Conservation (phyloP, 2,113 vertebrate genomes). For the Pitta sordida region DNA sequence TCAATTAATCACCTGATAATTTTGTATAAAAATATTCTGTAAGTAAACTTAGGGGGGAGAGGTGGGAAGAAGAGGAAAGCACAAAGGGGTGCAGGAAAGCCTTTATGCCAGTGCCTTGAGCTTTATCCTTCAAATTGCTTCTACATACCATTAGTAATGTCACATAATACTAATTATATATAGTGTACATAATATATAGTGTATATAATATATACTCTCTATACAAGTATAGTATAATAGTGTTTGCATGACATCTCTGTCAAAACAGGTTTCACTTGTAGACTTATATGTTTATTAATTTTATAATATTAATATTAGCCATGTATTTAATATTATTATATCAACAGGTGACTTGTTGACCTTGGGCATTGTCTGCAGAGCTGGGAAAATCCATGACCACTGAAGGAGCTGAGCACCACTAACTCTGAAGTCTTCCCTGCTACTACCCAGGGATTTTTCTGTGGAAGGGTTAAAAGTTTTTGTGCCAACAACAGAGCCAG, state of each 20-base stretch:
- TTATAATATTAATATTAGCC: background rate
- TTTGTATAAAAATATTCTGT: background rate
- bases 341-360: background rate
- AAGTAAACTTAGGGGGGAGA: background rate
- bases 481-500: rapidly evolving
- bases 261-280: background rate
- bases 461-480: background rate
- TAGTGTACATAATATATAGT: too few species aligned
- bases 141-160: background rate
- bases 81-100: background rate
- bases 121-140: background rate
- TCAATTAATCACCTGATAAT: background rate
- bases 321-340: background rate
- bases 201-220: too few species aligned
- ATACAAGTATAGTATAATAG: too few species aligned
- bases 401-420: background rate
- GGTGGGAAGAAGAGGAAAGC: background rate
- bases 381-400: background rate
- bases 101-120: background rate
- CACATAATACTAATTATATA: too few species aligned
- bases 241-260: background rate
- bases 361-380: background rate
- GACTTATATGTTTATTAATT: background rate
- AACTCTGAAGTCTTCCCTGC: background rate
- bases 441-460: background rate